phyloP scores from a whole-genome alignment of 2,113 vertebrate species.

The Myrmecophaga tridactyla region DNA sequence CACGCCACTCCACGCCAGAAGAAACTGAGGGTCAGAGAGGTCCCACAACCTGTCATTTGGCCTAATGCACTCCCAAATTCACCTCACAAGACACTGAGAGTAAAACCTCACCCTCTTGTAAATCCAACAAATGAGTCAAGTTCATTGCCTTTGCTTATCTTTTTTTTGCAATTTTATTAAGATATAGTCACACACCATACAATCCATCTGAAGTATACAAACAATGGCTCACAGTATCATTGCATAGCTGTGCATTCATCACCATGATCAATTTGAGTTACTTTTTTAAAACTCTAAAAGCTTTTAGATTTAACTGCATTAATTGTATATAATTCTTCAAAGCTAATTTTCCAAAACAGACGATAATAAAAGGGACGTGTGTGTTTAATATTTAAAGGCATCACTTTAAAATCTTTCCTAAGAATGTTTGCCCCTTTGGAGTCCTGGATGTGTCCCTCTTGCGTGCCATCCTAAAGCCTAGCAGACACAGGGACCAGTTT shows the following conservation, averaged over 20 bases:
- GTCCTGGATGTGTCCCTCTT: background rate
- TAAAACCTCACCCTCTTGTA: background rate
- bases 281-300: background rate
- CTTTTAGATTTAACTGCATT: constrained; percentile 24
- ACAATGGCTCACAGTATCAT: too few relatives aligned
- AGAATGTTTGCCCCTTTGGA: background rate
- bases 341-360: constrained; percentile 17
- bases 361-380: background rate
- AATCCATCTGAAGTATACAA: too few relatives aligned
- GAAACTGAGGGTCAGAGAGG: background rate
- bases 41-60: background rate
- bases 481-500: background rate
- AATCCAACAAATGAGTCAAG: background rate
- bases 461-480: background rate
- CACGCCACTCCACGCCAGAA: background rate
- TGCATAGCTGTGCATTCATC: too few relatives aligned
- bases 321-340: background rate
- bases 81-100: background rate
- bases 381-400: background rate
- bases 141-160: background rate
- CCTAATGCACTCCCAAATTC: background rate
- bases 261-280: background rate
- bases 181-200: too few relatives aligned
- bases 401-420: constrained; percentile 10
- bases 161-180: too few relatives aligned